Conservation (phyloP, 2,113 vertebrate species). For the Rhabdomys dilectus region DNA sequence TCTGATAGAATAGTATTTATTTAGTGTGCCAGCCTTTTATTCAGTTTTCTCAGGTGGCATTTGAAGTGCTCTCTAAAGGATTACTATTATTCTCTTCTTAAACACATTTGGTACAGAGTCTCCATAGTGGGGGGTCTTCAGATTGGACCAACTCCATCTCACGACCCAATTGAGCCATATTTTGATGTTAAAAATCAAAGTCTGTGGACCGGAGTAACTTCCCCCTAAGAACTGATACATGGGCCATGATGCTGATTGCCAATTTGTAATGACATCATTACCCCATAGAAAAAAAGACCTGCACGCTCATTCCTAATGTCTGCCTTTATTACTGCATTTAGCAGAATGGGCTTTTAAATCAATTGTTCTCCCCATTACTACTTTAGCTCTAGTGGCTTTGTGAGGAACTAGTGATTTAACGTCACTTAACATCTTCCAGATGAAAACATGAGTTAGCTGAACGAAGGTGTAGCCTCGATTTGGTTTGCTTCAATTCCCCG, state of each 20-base stretch:
- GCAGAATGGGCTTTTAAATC: neutral
- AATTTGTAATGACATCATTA: neutral
- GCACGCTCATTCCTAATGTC: neutral
- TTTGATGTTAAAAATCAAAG: constrained; percentile 40
- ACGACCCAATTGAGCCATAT: neutral
- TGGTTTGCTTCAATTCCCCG: neutral
- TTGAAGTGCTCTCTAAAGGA: constrained; percentile 13
- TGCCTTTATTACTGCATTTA: neutral
- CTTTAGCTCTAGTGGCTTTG: constrained; percentile 46
- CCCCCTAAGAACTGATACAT: neutral
- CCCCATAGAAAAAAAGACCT: neutral
- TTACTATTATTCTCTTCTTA: neutral
- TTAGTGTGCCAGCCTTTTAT: constrained; percentile 34
- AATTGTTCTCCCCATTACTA: constrained; percentile 15
- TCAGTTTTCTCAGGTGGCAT: constrained; percentile 44
- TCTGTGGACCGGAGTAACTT: neutral
- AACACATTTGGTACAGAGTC: constrained; percentile 6
- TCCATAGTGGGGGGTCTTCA: neutral
- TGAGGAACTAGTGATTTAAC: neutral
- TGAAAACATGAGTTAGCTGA: constrained; percentile 1
- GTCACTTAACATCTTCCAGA: neutral
- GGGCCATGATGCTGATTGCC: neutral
- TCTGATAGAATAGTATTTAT: constrained; percentile 53
- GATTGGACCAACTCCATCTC: neutral
- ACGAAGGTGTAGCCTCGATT: constrained; percentile 29